These are phyloP conservation scores for Torymus tubicola DNA, from an alignment of 2,888 invertebrate species.

Conservation along the genomic window DNA sequence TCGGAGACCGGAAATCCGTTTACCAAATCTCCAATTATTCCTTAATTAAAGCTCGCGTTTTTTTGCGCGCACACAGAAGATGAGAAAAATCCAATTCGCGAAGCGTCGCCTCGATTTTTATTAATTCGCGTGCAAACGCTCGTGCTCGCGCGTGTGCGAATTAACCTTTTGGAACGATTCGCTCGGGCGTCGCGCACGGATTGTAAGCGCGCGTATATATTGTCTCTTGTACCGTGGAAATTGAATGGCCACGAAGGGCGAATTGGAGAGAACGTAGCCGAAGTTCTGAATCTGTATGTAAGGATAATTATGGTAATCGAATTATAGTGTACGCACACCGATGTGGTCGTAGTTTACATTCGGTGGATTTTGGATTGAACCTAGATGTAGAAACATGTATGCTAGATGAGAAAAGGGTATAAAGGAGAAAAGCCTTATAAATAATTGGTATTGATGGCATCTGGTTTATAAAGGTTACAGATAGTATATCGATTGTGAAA, in stretches of 20 bases:
- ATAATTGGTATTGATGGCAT: constrained; percentile 27
- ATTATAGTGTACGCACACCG: background rate
- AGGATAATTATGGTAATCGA: constrained; percentile 43
- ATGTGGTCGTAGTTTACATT: constrained; percentile 28
- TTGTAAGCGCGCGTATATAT: background rate
- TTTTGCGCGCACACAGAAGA: background rate
- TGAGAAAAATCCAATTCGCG: constrained; percentile 26
- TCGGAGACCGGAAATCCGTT: constrained; percentile 23
- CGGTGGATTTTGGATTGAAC: background rate
- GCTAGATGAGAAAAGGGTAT: no score
- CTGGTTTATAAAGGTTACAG: background rate
- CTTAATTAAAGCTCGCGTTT: constrained; percentile 25
- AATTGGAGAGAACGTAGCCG: background rate
- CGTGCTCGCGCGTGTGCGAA: background rate
- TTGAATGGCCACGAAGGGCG: constrained; percentile 7
- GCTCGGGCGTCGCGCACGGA: background rate
- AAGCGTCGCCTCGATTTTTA: background rate
- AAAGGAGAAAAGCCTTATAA: background rate
- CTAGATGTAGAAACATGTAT: no score
- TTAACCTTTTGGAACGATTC: constrained; percentile 35
- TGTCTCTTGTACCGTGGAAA: constrained; percentile 15
- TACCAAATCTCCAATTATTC: constrained; percentile 39
- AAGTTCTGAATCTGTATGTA: constrained; percentile 26
- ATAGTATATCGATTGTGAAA: background rate
- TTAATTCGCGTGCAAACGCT: constrained; percentile 1